Percentiles rank a stretch among this genome's conserved stretches.
These are phyloP conservation scores for Caiman crocodilus DNA, from an alignment of 2,797 vertebrate genomes.

Conservation along the genomic window DNA sequence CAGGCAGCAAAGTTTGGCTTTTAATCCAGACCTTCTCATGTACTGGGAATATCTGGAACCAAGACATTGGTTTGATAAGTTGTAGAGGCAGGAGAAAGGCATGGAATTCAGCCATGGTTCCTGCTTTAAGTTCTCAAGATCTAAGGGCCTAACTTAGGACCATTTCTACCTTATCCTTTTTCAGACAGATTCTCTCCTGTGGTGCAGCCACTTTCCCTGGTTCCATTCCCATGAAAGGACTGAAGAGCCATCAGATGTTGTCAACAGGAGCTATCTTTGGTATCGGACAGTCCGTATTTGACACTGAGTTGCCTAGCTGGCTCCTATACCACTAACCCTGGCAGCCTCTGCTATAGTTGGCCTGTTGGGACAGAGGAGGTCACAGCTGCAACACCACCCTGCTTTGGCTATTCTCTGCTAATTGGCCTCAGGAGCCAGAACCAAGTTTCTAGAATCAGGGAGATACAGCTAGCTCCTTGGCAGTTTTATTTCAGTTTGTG, in stretches of 20 bases:
- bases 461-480: not conserved
- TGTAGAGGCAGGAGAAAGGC: conserved; percentile 1
- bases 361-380: rapidly evolving
- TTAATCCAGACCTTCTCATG: not conserved
- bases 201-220: rapidly evolving
- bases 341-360: not conserved
- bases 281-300: not conserved
- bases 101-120: not conserved
- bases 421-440: not conserved
- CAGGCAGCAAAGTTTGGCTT: not conserved
- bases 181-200: not conserved
- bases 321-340: not conserved
- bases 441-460: not conserved
- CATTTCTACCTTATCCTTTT: not conserved
- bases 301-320: not conserved
- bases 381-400: not conserved
- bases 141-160: not conserved
- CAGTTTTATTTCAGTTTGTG: not conserved
- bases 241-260: not conserved
- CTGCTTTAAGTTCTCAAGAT: conserved; percentile 14
- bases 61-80: not conserved
- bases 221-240: not conserved
- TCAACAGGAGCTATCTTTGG: not conserved
- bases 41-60: not conserved
- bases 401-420: not conserved